Conservation (phyloP, 30 jellyfish, hydroid and myxozoan species). For the Hydractinia echinata region DNA sequence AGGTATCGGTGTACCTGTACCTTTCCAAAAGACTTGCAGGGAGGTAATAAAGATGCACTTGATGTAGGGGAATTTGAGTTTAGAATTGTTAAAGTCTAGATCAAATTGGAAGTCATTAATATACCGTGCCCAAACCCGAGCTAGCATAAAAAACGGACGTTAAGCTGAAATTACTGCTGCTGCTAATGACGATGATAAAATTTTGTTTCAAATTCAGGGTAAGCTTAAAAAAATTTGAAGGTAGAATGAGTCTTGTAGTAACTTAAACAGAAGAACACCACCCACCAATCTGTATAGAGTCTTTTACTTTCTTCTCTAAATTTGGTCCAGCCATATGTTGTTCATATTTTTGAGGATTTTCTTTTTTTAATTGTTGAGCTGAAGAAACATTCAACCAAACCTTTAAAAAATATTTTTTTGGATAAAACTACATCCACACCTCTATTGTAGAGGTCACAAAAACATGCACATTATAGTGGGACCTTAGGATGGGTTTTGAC, state of each 20-base stretch:
- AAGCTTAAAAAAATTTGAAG: neutral
- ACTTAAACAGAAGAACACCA: neutral
- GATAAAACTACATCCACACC: no score
- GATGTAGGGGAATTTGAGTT: no score
- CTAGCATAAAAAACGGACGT: no score
- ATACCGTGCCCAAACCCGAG: no score
- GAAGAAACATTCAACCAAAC: constrained; percentile 69
- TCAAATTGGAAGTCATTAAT: no score
- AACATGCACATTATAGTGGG: neutral
- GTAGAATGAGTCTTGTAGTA: no score
- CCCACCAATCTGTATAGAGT: constrained; percentile 28
- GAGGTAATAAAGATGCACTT: no score
- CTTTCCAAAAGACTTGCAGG: no score
- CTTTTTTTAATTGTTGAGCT: constrained; percentile 49
- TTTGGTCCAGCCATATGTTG: constrained; percentile 53
- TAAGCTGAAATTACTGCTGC: no score
- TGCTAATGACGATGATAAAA: neutral
- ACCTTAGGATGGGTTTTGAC: neutral
- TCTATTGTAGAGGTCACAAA: neutral
- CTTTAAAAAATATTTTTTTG: constrained; percentile 24
- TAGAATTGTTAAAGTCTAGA: no score
- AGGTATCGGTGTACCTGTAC: no score
- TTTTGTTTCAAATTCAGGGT: neutral
- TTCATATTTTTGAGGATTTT: constrained; percentile 45
- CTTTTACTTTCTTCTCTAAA: constrained; percentile 46